Evolutionary conservation across 2,888 invertebrate species (phyloP), one percentile per base, ranked within the genome.

Genomic region (Drosophila pullipes): DNA sequence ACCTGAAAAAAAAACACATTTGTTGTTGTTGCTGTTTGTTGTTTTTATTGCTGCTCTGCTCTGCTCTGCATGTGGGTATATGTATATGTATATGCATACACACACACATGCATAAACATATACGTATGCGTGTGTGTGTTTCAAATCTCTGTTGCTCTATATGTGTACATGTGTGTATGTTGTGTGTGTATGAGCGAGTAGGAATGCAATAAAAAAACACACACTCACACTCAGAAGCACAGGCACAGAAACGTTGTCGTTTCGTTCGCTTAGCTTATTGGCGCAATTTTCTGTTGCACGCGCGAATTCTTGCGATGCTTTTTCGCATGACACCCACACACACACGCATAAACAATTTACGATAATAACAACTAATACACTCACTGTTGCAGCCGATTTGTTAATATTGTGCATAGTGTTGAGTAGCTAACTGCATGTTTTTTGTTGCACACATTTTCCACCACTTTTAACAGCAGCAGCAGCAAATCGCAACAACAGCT

Each of bases 141-240:
- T 53, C 49, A 74, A 78, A 81, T 81, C 78, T 81, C 78, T 81
- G 78, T 81, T 78, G 70, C 75, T 77, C 71, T 67, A 62, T 63
- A 64, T 63, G 62, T 63, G 72, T 60, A 41, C 50, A 54, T 69
- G 62, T 65, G 70, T 60, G 50, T 54, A 52, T 69, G 64, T 60
- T 74, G 74, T 70, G 74, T 71, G 63, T 78, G 61, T 78, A 72
- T 50, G 62, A 73, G 77, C 74, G 76, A 76, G 89, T 73, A 76
- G 82, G 84, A 87, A 89, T 87, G 87, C 87, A 87, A 90, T 86
- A 83, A 89, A 87, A 86, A 87, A 85, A 69, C 78, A 87, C 90
- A 90, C 83, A 73, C 37, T 9, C 39, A n/a, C 82, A 77, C 74
- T 82, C 82, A 66, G 69, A 87, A 87, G 89, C 83, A 74, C 82